phyloP scores from a whole-genome alignment of 2,797 vertebrate genomes.

The Nannoperca australis region DNA sequence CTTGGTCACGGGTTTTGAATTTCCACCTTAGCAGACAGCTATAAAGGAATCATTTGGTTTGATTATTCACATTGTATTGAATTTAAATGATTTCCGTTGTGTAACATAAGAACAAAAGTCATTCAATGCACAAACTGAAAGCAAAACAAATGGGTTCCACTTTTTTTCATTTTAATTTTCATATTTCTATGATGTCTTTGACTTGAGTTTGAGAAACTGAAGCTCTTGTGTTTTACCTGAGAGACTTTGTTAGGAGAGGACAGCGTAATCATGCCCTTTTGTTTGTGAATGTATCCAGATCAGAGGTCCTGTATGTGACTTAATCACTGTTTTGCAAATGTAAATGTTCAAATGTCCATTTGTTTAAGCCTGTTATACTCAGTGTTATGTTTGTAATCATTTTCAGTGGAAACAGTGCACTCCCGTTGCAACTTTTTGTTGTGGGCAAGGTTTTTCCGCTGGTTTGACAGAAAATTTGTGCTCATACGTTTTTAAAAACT shows the following conservation, averaged over 20 bases:
- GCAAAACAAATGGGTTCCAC: slow-evolving; percentile 71
- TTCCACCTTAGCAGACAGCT: slow-evolving; percentile 40
- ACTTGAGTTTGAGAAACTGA: slow-evolving; percentile 50
- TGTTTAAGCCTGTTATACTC: slow-evolving; percentile 77
- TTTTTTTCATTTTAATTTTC: slow-evolving; percentile 47
- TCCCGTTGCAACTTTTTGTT: slow-evolving; percentile 77
- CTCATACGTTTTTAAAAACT: slow-evolving; percentile 68
- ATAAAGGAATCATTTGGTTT: slow-evolving; percentile 55
- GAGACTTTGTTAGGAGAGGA: slow-evolving; percentile 61
- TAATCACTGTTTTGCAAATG: slow-evolving; percentile 81
- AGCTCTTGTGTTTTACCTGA: slow-evolving; percentile 65
- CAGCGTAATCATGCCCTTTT: slow-evolving; percentile 67
- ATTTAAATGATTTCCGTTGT: slow-evolving; percentile 71
- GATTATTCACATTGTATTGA: slow-evolving; percentile 62
- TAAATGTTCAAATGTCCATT: slow-evolving; percentile 81
- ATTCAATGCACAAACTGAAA: slow-evolving; percentile 57
- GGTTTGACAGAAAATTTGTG: slow-evolving; percentile 73
- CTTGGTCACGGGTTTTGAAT: slow-evolving; percentile 62
- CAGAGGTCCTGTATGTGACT: slow-evolving; percentile 77
- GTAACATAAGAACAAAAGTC: slow-evolving; percentile 46
- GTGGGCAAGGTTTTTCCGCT: slow-evolving; percentile 69
- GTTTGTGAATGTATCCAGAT: slow-evolving; percentile 78
- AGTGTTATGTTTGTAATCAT: slow-evolving; percentile 80
- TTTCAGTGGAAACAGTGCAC: slow-evolving; percentile 75
- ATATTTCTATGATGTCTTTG: slow-evolving; percentile 62